Conservation (phyloP, 1,140 invertebrate genomes). For the Pseudomyrmex flavicornis region DNA sequence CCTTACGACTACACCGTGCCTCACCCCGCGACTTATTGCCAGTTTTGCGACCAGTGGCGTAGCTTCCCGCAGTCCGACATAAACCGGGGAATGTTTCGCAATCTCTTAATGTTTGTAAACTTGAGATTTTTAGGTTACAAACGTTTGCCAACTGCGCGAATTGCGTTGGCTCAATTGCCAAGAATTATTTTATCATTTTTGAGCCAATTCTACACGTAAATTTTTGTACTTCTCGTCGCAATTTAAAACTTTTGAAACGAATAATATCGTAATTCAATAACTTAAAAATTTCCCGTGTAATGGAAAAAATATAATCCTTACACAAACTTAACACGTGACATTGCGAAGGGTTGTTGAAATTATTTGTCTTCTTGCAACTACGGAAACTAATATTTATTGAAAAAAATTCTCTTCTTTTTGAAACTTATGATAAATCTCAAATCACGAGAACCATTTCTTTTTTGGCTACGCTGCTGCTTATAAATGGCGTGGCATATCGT, state of each 20-base stretch:
- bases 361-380: neutral
- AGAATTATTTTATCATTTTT: no score
- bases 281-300: neutral
- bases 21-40: slow-evolving; percentile 44
- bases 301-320: neutral
- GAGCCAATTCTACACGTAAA: no score
- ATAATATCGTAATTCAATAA: neutral
- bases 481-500: neutral
- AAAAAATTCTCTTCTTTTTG: neutral
- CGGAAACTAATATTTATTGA: no score
- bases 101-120: no score
- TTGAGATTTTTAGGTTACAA: no score
- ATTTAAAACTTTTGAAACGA: neutral
- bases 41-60: slow-evolving; percentile 12
- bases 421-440: neutral
- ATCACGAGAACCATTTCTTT: neutral
- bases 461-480: neutral
- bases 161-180: no score
- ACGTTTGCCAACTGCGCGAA: no score
- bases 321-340: neutral
- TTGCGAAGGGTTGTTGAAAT: neutral
- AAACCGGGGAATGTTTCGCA: neutral
- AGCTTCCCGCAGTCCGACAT: neutral
- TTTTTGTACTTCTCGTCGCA: no score
- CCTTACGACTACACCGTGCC: slow-evolving; percentile 1